Conservation (phyloP, 2,888 invertebrate species). For the Heteromyza rotundicornis region DNA sequence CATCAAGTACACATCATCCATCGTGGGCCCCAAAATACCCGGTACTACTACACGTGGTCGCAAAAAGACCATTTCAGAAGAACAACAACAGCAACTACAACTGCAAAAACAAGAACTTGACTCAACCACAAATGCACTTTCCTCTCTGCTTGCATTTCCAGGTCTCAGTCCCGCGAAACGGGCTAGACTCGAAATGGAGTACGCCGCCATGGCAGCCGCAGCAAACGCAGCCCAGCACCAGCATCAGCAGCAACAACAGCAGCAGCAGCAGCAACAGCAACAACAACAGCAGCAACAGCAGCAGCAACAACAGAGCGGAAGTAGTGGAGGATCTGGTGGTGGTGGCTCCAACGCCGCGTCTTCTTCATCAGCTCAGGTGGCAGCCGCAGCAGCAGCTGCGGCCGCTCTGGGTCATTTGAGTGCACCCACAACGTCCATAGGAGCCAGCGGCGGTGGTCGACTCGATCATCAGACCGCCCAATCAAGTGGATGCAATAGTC, state of each 20-base stretch:
- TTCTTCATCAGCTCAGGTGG: conserved; percentile 21
- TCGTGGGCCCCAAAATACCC: conserved; percentile 84
- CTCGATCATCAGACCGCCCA: conserved; percentile 20
- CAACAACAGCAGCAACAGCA: conserved; percentile 49
- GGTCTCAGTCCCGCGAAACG: conserved; percentile 63
- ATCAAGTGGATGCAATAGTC: conserved; percentile 38
- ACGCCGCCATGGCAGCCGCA: conserved; percentile 61
- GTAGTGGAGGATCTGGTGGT: conserved; percentile 29
- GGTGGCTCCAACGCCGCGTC: conserved; percentile 19
- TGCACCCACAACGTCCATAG: conserved; percentile 30
- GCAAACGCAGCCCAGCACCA: conserved; percentile 58
- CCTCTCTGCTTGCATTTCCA: conserved; percentile 65
- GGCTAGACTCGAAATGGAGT: conserved; percentile 63
- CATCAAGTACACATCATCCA: conserved; percentile 87
- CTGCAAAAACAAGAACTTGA: conserved; percentile 52
- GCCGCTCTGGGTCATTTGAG: conserved; percentile 34
- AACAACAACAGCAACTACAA: conserved; percentile 57
- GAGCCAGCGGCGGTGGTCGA: conserved; percentile 12
- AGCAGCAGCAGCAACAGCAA: conserved; percentile 46
- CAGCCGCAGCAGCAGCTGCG: conserved; percentile 23
- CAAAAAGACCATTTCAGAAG: conserved; percentile 86
- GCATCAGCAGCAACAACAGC: conserved; percentile 37
- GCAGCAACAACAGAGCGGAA: conserved; percentile 54
- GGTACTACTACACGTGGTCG: conserved; percentile 84
- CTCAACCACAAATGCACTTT: conserved; percentile 54